A percentile compares a stretch with the other conserved stretches of the same genome.
These are phyloP conservation scores for Lacanobia oleracea DNA, from an alignment of 2,888 invertebrate genomes.

Conservation along the genomic window DNA sequence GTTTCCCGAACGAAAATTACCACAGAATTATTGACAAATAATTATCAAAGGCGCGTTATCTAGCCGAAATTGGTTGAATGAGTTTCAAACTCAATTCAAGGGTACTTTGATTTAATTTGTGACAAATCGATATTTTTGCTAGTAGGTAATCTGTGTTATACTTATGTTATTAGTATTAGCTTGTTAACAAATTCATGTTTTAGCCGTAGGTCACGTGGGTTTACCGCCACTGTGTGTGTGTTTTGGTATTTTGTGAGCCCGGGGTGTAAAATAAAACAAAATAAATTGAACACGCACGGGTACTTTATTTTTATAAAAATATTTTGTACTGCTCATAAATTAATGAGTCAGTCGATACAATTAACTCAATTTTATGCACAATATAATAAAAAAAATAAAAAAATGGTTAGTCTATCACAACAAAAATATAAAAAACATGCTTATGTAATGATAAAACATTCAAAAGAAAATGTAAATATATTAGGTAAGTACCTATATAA, in stretches of 20 bases:
- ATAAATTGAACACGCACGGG: slow-evolving; percentile 63
- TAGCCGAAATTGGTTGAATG: no score
- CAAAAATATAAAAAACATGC: slow-evolving; percentile 55
- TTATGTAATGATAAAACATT: slow-evolving; percentile 21
- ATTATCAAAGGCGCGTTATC: no score
- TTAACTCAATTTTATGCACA: slow-evolving; percentile 51
- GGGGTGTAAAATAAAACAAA: background rate
- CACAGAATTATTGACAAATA: no score
- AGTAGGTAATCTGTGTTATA: no score
- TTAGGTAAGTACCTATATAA: no score
- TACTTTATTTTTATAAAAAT: slow-evolving; percentile 76
- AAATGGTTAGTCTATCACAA: slow-evolving; percentile 70
- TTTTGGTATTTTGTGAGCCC: background rate
- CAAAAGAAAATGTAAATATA: slow-evolving; percentile 4
- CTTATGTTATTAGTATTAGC: no score
- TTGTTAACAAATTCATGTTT: background rate
- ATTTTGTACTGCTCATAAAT: slow-evolving; percentile 69
- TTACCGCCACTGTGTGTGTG: no score
- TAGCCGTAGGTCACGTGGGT: background rate
- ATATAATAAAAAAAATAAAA: slow-evolving; percentile 21
- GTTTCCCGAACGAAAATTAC: no score
- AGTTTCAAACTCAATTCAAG: no score
- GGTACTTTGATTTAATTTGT: no score
- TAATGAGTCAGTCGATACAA: slow-evolving; percentile 69
- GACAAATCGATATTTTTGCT: no score